phyloP scores from a whole-genome alignment of 2,113 vertebrate genomes.

The Pleuronectes platessa region DNA sequence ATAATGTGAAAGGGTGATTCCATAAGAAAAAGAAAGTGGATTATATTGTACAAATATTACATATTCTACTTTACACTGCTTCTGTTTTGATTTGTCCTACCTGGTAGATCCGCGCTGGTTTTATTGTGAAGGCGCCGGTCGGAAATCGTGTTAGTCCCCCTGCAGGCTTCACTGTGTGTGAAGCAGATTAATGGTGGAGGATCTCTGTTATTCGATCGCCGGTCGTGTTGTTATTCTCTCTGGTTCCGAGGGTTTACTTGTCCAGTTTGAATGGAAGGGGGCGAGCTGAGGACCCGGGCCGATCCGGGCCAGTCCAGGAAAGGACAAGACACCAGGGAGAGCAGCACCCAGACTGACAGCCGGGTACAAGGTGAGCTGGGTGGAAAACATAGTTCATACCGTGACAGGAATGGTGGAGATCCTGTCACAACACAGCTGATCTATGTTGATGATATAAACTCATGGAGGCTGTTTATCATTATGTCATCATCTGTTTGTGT shows the following conservation, averaged over 20 bases:
- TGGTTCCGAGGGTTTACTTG: background rate
- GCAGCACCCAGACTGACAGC: conserved; percentile 72
- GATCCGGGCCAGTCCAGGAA: conserved; percentile 18
- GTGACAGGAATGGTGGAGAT: background rate
- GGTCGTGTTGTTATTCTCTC: background rate
- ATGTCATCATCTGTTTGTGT: too few species aligned
- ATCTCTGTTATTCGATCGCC: too few species aligned
- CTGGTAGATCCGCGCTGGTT: accelerated
- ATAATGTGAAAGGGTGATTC: too few species aligned
- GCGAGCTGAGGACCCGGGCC: conserved; percentile 13
- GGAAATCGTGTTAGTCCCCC: background rate
- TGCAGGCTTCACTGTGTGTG: background rate
- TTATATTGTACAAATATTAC: background rate
- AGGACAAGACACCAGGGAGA: conserved; percentile 50
- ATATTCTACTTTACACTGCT: accelerated
- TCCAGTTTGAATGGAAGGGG: conserved; percentile 65
- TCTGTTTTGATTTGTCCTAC: background rate
- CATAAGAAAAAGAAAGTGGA: too few species aligned
- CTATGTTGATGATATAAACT: too few species aligned
- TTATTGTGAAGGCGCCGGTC: conserved; percentile 25
- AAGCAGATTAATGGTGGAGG: background rate
- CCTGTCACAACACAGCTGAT: background rate
- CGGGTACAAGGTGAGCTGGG: conserved; percentile 74
- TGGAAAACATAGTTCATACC: background rate
- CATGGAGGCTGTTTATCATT: too few species aligned